Percentiles rank a stretch among this genome's conserved stretches.
Conservation (phyloP, 2,888 invertebrate species). For the Blastobasis adustella region DNA sequence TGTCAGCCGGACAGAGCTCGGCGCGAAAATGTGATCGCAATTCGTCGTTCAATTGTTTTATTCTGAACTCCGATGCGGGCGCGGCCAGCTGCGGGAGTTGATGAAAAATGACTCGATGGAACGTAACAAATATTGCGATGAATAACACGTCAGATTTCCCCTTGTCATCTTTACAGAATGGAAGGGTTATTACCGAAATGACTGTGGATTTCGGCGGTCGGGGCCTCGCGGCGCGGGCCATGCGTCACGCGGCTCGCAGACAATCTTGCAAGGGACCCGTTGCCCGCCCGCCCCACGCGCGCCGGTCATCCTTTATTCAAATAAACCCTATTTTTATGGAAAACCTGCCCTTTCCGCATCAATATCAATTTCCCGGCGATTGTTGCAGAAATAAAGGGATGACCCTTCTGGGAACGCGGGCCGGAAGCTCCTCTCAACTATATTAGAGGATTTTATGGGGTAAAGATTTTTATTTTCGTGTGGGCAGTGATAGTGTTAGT, state of each 20-base stretch:
- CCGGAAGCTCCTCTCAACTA: slow-evolving; percentile 61
- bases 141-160: neutral
- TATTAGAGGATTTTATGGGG: slow-evolving; percentile 57
- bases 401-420: slow-evolving; percentile 65
- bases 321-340: slow-evolving; percentile 76
- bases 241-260: slow-evolving; percentile 38
- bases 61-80: neutral
- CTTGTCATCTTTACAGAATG: slow-evolving; percentile 1
- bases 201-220: slow-evolving; percentile 15
- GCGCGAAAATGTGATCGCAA: neutral
- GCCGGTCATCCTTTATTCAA: slow-evolving; percentile 72
- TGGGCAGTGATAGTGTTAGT: no score
- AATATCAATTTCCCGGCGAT: slow-evolving; percentile 74
- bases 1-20: neutral
- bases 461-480: slow-evolving; percentile 6
- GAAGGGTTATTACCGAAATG: slow-evolving; percentile 7
- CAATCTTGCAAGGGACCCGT: slow-evolving; percentile 63
- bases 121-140: no score
- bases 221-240: slow-evolving; percentile 27
- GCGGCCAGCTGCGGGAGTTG: no score
- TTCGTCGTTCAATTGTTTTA: neutral
- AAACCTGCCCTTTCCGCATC: slow-evolving; percentile 73
- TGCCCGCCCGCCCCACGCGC: slow-evolving; percentile 54
- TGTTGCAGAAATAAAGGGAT: slow-evolving; percentile 74
- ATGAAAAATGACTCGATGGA: no score